A percentile compares a stretch with the other conserved stretches of the same genome.
Conservation (phyloP, 2,113 vertebrate species). For the human region DNA sequence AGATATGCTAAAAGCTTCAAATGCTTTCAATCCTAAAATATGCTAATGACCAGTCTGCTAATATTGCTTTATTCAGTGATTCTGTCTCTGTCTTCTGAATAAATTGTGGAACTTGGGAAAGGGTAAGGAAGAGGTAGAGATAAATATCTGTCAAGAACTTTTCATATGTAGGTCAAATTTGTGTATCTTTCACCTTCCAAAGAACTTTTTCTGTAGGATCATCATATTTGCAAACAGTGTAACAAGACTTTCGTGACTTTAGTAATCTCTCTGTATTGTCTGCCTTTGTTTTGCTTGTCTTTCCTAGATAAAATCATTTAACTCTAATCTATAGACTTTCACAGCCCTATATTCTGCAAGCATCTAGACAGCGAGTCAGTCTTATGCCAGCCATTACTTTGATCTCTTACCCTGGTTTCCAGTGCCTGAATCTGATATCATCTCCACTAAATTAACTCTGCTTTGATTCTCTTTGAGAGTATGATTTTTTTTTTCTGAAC, state of each 20-base stretch:
- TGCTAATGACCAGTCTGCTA: not conserved
- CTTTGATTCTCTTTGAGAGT: not conserved
- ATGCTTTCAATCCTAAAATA: not conserved
- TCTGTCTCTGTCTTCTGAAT: not conserved
- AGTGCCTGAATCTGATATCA: not conserved
- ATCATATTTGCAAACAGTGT: not conserved
- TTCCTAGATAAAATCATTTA: not conserved
- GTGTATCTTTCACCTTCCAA: not conserved
- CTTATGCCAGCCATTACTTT: not conserved
- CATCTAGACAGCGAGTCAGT: not conserved
- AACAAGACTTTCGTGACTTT: not conserved
- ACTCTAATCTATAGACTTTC: not conserved
- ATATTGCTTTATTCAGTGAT: not conserved
- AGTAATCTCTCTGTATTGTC: not conserved
- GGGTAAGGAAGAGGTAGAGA: not conserved
- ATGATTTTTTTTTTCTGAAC: not conserved
- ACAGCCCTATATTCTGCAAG: not conserved
- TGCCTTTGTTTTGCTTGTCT: not conserved
- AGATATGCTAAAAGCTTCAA: not conserved
- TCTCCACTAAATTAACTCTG: not conserved
- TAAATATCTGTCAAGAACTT: not conserved
- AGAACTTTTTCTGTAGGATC: not conserved
- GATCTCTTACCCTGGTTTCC: not conserved
- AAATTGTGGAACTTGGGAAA: not conserved
- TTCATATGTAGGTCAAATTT: not conserved